These are phyloP conservation scores for Zalophus californianus DNA, from an alignment of 2,797 vertebrate genomes.

Conservation along the genomic window DNA sequence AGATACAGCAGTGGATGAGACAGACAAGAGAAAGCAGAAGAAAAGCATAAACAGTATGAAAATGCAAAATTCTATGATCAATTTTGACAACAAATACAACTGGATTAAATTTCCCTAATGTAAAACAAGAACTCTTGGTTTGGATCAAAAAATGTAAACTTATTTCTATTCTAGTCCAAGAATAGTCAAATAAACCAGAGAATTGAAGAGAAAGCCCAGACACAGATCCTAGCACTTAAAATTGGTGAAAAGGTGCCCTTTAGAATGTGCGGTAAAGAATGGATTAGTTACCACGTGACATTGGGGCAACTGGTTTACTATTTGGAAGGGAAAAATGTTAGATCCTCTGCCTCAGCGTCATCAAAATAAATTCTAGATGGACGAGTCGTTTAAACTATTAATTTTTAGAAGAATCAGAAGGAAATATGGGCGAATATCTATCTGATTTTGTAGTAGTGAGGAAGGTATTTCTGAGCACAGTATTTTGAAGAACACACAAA, in stretches of 20 bases:
- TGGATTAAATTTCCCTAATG: background rate
- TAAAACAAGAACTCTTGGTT: constrained; percentile 41
- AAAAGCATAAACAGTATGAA: background rate
- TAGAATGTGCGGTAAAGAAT: background rate
- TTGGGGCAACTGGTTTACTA: background rate
- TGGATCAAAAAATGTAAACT: background rate
- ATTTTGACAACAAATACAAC: constrained; percentile 41
- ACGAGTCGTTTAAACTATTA: background rate
- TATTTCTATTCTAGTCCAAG: constrained; percentile 12
- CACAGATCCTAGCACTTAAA: background rate
- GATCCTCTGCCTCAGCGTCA: background rate
- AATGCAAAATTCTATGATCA: constrained; percentile 1
- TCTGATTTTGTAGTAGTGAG: background rate
- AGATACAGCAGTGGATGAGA: background rate
- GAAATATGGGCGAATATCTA: background rate
- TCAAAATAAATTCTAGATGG: constrained; percentile 48
- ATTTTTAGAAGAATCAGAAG: constrained; percentile 31
- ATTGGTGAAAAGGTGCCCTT: background rate
- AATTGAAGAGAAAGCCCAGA: background rate
- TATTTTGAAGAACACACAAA: background rate
- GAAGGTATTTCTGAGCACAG: background rate
- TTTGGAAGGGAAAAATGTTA: background rate
- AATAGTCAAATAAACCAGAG: background rate
- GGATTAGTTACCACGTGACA: background rate
- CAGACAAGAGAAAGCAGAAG: background rate